phyloP scores from a whole-genome alignment of 2,888 invertebrate species.

The Erebia ligea region DNA sequence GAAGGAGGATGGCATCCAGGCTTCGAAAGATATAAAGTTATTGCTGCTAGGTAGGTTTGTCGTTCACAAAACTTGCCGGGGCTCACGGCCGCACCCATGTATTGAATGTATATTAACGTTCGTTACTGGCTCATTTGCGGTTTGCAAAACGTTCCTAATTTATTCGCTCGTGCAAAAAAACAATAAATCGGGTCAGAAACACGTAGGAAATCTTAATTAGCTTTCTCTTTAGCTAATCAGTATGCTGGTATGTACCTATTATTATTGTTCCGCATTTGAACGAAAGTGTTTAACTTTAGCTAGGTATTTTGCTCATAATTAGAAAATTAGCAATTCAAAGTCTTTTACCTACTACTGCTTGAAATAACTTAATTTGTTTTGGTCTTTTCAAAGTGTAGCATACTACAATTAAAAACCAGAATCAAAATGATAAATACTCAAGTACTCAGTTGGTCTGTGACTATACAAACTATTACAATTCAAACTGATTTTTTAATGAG shows the following conservation, averaged over 20 bases:
- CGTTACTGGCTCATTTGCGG: conserved; percentile 30
- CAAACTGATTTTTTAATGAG: too few relatives aligned
- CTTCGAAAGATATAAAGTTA: conserved; percentile 99
- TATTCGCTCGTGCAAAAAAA: conserved; percentile 21
- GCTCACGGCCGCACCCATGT: conserved; percentile 71
- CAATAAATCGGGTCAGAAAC: conserved; percentile 35
- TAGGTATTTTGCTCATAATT: conserved; percentile 49
- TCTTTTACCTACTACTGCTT: neutral
- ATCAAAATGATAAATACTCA: too few relatives aligned
- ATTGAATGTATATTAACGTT: conserved; percentile 44
- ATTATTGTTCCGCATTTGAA: conserved; percentile 64
- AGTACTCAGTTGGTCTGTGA: neutral
- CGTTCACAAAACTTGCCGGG: conserved; percentile 37
- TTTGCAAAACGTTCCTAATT: conserved; percentile 29
- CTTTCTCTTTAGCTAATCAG: conserved; percentile 72
- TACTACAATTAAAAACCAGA: neutral
- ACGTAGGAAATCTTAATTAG: conserved; percentile 44
- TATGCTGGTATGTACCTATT: conserved; percentile 66
- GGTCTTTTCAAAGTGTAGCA: neutral
- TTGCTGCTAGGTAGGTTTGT: conserved; percentile 93
- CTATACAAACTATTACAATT: neutral
- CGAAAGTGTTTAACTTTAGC: conserved; percentile 57
- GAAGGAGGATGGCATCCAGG: conserved; percentile 99
- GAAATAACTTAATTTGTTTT: neutral
- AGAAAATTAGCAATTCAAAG: conserved; percentile 45